Base-by-base conservation (phyloP, 2,888 invertebrate species). In the Eurytoma californica region DNA sequence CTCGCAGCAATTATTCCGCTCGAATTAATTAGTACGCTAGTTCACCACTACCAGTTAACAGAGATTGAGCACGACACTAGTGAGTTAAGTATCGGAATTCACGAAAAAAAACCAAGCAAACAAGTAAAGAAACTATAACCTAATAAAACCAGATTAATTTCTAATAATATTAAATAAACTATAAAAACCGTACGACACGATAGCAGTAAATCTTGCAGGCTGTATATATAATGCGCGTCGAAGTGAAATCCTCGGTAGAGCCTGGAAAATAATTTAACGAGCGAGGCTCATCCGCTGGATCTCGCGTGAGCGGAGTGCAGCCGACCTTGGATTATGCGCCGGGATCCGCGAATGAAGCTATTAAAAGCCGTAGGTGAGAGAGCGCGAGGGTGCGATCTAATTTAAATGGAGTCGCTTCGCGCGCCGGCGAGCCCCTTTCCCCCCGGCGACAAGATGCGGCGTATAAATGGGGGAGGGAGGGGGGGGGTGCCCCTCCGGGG, bases 341-440 rank as follows among this genome's bases (percentile, higher is more conserved):
- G 83, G 82, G 82, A 84, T 84, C 82, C 83, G 82, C 82, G 81
- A 83, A 84, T 85, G 83, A 84, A 85, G 84, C 83, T 85, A 85
- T 86, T 84, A 85, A 83, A 84, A 82, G 76, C 80, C 69, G 68
- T 63, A 66, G 75, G 76, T 20, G 60, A 28, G 73, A 47, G 65
- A 20, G 79, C 61, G 72, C 79, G 77, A 77, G 80, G 82, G 83
- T 83, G 81, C 84, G 86, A 87, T 87, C 86, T 87, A 87, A 87
- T 88, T 87, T 86, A 86, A 88, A 88, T 86, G 84, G 83, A 86
- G 86, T 83, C 82, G 83, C 80, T 79, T 66, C 39, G 18, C 18
- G 51, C 20, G 53, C 30, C 24, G 24, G 9, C 20, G 30, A 18
- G 67, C 72, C 58, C 55, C 83, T 72, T 82, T 66, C 57, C 51